phyloP scores from a whole-genome alignment of 1,140 invertebrate genomes.

The Drosophila ohnishii region DNA sequence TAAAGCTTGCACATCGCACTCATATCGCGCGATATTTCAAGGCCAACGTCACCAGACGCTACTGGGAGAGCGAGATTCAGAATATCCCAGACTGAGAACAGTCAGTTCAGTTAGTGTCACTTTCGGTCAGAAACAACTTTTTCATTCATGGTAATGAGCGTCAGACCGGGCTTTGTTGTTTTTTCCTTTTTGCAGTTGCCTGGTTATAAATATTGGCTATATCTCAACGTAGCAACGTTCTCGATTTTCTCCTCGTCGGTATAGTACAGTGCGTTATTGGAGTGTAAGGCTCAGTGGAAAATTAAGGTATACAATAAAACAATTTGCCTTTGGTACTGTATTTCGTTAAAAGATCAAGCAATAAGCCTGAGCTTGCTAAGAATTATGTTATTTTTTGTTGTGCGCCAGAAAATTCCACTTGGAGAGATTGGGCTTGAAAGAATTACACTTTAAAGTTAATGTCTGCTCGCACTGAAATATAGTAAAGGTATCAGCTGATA shows the following conservation, averaged over 20 bases:
- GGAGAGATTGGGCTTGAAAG: too few relatives aligned
- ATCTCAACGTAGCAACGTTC: conserved; percentile 12
- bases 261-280: neutral
- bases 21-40: conserved; percentile 43
- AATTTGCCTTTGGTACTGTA: too few relatives aligned
- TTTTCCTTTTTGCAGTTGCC: conserved; percentile 7
- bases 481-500: conserved; percentile 9
- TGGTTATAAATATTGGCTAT: conserved; percentile 1
- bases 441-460: neutral
- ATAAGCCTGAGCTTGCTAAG: neutral
- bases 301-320: neutral
- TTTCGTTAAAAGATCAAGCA: neutral
- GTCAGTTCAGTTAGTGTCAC: conserved; percentile 29
- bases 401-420: conserved; percentile 1
- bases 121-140: conserved; percentile 43
- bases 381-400: neutral
- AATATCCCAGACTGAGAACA: conserved; percentile 35
- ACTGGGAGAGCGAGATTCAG: conserved; percentile 9
- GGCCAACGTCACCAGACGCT: conserved; percentile 19
- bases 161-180: conserved; percentile 15
- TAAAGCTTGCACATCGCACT: conserved; percentile 32
- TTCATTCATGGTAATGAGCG: conserved; percentile 72
- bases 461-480: neutral
- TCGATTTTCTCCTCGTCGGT: neutral
- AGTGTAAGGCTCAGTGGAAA: neutral